phyloP scores from a whole-genome alignment of 2,797 vertebrate genomes.

The Limnodromus scolopaceus region DNA sequence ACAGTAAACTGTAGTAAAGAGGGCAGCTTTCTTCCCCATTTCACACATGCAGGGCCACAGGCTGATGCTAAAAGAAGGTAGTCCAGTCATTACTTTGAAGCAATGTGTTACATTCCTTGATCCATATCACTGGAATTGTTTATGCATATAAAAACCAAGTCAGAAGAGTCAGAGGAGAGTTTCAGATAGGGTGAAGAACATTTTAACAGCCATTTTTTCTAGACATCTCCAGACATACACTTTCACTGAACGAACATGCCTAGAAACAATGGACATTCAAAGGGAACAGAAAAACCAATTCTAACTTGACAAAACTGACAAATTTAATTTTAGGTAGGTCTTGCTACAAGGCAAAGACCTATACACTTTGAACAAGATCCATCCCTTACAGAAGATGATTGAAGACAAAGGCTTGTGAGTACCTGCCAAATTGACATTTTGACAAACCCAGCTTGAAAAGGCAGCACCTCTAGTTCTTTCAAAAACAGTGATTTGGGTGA shows the following conservation, averaged over 20 bases:
- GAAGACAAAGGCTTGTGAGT: background rate
- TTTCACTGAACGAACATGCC: background rate
- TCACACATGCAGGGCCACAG: background rate
- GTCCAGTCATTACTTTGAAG: background rate
- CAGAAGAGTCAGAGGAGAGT: background rate
- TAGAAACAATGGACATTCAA: too few relatives aligned
- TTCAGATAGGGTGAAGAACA: background rate
- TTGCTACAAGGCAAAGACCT: background rate
- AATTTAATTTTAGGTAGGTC: background rate
- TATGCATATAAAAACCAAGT: background rate
- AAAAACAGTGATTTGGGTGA: background rate
- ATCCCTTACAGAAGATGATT: background rate
- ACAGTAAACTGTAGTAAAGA: background rate
- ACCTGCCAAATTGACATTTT: background rate
- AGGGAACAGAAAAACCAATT: background rate
- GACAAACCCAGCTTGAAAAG: background rate
- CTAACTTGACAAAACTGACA: background rate
- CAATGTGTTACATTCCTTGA: background rate
- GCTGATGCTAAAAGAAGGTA: background rate
- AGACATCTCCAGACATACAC: background rate
- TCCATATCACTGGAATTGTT: accelerated
- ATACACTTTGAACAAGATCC: background rate
- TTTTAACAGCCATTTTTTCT: background rate
- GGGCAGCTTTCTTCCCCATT: background rate
- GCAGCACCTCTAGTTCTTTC: background rate